Conservation (phyloP, 2,888 invertebrate genomes). For the Trichopoda pennipes region DNA sequence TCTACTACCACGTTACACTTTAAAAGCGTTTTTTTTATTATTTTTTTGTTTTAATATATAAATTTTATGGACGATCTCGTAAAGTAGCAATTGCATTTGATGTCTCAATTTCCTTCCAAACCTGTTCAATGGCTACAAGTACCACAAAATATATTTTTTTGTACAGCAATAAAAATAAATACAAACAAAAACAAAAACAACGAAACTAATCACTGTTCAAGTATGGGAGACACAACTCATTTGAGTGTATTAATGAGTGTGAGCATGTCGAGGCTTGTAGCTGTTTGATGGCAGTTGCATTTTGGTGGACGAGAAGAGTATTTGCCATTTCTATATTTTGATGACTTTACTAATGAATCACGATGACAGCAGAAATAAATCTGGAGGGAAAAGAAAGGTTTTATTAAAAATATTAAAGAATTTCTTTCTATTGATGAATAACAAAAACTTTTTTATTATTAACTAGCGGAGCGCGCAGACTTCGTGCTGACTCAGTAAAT, state of each 20-base stretch:
- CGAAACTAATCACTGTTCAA: slow-evolving; percentile 32
- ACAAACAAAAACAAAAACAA: too few relatives aligned
- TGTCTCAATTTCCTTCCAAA: slow-evolving; percentile 71
- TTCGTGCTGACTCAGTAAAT: too few relatives aligned
- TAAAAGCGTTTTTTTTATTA: slow-evolving; percentile 45
- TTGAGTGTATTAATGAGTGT: not conserved
- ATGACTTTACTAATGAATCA: slow-evolving; percentile 28
- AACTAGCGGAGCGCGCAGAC: too few relatives aligned
- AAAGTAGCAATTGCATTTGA: slow-evolving; percentile 66
- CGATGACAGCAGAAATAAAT: not conserved
- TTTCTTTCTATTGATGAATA: too few relatives aligned
- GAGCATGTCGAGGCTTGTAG: not conserved
- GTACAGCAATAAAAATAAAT: too few relatives aligned
- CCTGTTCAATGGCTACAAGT: slow-evolving; percentile 64
- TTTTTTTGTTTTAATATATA: not conserved
- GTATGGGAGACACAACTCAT: not conserved
- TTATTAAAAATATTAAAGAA: not conserved
- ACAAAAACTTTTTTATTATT: too few relatives aligned
- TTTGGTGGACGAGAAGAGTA: slow-evolving; percentile 22
- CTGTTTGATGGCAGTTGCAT: slow-evolving; percentile 17
- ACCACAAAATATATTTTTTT: not conserved
- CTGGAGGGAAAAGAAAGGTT: not conserved
- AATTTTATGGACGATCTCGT: slow-evolving; percentile 48
- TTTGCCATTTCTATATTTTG: slow-evolving; percentile 36
- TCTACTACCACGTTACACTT: slow-evolving; percentile 68